These are phyloP conservation scores for Vulpes vulpes DNA, from an alignment of 2,113 vertebrate genomes.

Conservation along the genomic window DNA sequence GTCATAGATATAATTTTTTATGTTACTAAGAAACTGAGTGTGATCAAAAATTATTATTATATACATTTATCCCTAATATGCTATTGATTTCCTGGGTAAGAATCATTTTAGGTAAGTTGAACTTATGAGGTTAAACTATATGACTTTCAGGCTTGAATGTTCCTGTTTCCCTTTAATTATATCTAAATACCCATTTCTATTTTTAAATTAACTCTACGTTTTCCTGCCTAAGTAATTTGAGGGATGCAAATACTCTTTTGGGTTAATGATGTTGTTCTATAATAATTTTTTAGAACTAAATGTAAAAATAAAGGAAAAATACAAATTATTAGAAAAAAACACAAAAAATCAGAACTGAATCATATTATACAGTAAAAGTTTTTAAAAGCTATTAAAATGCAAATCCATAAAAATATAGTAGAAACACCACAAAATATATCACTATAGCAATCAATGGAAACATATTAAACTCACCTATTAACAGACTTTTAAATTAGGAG, in stretches of 20 bases:
- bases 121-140: not conserved
- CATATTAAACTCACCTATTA: not conserved
- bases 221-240: not conserved
- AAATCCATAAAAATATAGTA: not conserved
- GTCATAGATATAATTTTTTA: not conserved
- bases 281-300: not conserved
- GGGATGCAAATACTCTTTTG: not conserved
- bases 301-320: not conserved
- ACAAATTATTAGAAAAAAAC: not conserved
- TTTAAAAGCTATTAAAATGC: not conserved
- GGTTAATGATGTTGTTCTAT: not conserved
- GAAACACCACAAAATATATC: not conserved
- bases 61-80: not conserved
- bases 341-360: not conserved
- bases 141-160: not conserved
- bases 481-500: not conserved
- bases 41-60: not conserved
- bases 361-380: not conserved
- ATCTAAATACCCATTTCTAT: not conserved
- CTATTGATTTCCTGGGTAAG: not conserved
- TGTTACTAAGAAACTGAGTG: not conserved
- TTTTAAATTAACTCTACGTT: not conserved
- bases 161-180: not conserved
- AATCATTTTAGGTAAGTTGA: not conserved
- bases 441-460: not conserved